These are phyloP conservation scores for Scytalopus superciliaris DNA, from an alignment of 2,113 vertebrate genomes.

Conservation along the genomic window DNA sequence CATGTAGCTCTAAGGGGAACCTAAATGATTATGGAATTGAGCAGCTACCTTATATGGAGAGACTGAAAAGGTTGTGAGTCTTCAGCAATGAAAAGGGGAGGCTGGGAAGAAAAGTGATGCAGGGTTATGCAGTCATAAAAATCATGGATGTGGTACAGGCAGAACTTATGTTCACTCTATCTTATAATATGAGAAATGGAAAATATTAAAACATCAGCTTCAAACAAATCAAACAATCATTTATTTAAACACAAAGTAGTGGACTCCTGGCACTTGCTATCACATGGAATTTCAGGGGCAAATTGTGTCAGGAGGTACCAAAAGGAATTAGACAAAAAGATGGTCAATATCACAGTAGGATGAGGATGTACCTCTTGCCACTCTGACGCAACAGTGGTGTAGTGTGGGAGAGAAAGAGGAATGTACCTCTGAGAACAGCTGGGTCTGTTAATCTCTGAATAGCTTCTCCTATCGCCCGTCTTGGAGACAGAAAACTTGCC, in stretches of 20 bases:
- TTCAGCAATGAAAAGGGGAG: neutral
- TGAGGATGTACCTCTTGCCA: neutral
- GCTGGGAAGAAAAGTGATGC: neutral
- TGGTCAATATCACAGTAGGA: neutral
- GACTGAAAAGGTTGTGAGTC: neutral
- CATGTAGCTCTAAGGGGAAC: neutral
- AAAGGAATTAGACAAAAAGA: neutral
- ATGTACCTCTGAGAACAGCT: neutral
- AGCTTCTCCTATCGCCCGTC: neutral
- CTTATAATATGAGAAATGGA: neutral
- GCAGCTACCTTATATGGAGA: neutral
- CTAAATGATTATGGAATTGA: neutral
- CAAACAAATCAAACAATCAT: neutral
- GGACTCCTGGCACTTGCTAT: neutral
- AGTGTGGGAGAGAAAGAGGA: neutral
- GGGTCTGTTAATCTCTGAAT: neutral
- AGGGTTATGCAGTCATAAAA: fast-evolving
- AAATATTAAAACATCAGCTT: neutral
- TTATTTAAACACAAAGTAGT: neutral
- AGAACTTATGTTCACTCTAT: neutral
- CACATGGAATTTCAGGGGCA: neutral
- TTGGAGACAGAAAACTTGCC: neutral
- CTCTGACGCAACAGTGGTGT: neutral
- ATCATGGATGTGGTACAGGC: neutral
- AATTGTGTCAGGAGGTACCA: neutral